Evolutionary conservation across 2,888 invertebrate genomes (phyloP), one percentile per base, ranked within the genome.

Genomic region (Cataglyphis altisquamis): DNA sequence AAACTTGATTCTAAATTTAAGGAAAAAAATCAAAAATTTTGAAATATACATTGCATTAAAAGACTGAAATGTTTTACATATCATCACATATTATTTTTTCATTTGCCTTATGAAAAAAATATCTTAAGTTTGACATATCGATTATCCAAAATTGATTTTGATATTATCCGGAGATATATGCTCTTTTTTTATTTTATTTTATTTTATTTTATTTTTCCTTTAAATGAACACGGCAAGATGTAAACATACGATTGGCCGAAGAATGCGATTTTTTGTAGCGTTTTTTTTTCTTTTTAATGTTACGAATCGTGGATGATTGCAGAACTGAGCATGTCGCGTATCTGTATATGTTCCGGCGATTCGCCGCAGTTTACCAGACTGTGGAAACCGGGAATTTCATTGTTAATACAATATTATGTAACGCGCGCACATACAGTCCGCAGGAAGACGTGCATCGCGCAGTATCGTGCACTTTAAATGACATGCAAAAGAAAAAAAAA

Each of bases 311-410:
- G 32, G 25, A 12, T 62, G 45, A 74, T 74, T 62, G 62, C 73
- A 80, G 55, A 74, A 80, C 41, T 36, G 80, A 62, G 62, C 73
- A 48, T 36, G 80, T 77, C 29, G 68, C 68, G 8, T 62, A 62
- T 52, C 55, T 39, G 52, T 41, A 67, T n/a, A 39, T 67, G 41
- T 57, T n/a, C 12, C 77, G 39, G 55, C 67, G 55, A 77, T 39
- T 68, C 41, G 57, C 41, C 39, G 68, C 68, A 55, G 29, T 68
- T 77, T 68, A 32, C 55, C 55, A n/a, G 29, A 41, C 68, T 68
- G 32, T 68, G 29, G 29, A 68, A 68, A 68, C 15, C 55, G 41
- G 15, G 55, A 77, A 77, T 68, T 77, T 77, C 39, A 41, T 41
- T 77, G 41, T 77, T 77, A 68, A 68, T 29, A 29, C 55, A 21